Conservation (phyloP, 2,888 invertebrate species). For the Rosalia funebris region DNA sequence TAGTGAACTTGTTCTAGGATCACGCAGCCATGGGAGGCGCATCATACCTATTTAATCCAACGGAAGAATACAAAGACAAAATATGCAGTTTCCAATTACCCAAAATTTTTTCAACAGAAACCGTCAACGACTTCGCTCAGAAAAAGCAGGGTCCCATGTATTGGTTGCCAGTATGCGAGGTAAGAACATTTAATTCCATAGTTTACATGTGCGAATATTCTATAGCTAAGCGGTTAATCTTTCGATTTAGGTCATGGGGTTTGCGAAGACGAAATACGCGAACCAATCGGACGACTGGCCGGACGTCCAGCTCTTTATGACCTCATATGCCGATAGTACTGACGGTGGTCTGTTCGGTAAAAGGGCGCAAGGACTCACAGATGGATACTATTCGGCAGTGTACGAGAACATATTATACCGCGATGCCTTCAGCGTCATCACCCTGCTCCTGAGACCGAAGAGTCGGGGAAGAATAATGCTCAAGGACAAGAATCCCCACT, state of each 20-base stretch:
- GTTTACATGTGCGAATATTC: neutral
- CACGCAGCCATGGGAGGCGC: slow-evolving; percentile 84
- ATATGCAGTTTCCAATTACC: slow-evolving; percentile 75
- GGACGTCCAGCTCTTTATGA: slow-evolving; percentile 80
- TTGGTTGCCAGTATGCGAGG: slow-evolving; percentile 81
- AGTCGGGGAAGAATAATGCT: slow-evolving; percentile 78
- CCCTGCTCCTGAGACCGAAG: slow-evolving; percentile 74
- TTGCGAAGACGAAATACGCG: slow-evolving; percentile 74
- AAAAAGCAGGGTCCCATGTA: slow-evolving; percentile 75
- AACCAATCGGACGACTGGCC: slow-evolving; percentile 76
- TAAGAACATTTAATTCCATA: slow-evolving; percentile 47
- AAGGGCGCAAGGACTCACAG: slow-evolving; percentile 73
- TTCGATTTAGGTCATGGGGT: slow-evolving; percentile 48
- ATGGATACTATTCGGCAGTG: slow-evolving; percentile 74
- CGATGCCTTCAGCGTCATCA: slow-evolving; percentile 47
- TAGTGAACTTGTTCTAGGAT: slow-evolving; percentile 81
- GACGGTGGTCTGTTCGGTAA: slow-evolving; percentile 82
- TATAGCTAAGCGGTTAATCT: neutral
- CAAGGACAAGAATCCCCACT: slow-evolving; percentile 73
- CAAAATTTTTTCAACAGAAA: slow-evolving; percentile 70
- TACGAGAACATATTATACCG: slow-evolving; percentile 76
- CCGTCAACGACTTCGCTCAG: slow-evolving; percentile 72
- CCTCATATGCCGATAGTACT: slow-evolving; percentile 77
- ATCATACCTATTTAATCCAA: slow-evolving; percentile 76
- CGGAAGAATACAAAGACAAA: slow-evolving; percentile 62